These are phyloP conservation scores for Caenorhabditis tropicalis DNA, from an alignment of 1,140 invertebrate species.

Conservation along the genomic window DNA sequence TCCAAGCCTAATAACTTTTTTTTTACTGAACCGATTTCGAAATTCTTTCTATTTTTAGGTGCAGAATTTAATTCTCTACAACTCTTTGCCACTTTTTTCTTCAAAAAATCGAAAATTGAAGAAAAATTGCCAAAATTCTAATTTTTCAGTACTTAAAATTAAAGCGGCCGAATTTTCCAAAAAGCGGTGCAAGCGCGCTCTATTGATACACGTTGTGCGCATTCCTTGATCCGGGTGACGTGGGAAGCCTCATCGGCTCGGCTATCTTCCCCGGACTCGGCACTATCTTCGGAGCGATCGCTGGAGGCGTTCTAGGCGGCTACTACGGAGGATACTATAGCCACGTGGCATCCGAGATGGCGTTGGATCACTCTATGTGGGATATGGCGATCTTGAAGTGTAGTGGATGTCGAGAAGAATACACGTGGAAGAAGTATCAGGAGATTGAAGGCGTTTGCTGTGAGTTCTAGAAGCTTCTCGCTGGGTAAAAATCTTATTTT, in stretches of 20 bases:
- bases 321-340: neutral
- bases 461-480: neutral
- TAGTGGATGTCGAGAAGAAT: neutral
- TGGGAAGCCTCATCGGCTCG: neutral
- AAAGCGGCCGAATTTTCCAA: too few relatives aligned
- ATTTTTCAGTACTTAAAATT: too few relatives aligned
- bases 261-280: neutral
- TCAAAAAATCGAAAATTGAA: too few relatives aligned
- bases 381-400: neutral
- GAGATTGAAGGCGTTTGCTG: neutral
- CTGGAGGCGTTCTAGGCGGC: neutral
- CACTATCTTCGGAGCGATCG: neutral
- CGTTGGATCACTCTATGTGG: neutral
- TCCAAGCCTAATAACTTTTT: too few relatives aligned
- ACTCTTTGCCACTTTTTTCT: too few relatives aligned
- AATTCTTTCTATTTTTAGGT: too few relatives aligned
- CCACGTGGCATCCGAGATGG: neutral
- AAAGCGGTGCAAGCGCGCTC: too few relatives aligned
- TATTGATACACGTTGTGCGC: too few relatives aligned
- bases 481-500: neutral
- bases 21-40: too few relatives aligned
- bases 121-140: too few relatives aligned
- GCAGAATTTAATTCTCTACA: too few relatives aligned
- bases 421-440: neutral
- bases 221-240: too few relatives aligned